Evolutionary conservation across 2,797 vertebrate genomes (phyloP), one percentile per base, ranked within the genome.

Genomic region (Liparis tanakae): DNA sequence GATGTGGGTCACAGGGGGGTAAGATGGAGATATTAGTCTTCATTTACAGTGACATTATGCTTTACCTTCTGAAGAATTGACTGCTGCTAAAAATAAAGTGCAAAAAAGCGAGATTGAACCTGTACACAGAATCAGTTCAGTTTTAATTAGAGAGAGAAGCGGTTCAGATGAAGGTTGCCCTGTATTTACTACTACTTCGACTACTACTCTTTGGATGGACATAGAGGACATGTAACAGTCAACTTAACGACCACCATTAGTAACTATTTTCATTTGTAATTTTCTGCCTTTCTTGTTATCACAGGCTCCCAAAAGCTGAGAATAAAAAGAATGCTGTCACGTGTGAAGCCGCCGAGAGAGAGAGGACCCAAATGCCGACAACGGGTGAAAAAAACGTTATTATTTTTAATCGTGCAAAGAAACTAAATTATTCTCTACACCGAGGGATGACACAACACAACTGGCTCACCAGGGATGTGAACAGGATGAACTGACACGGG

Each of bases 101-200:
- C 43, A 59, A 76, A 51, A 68, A 61, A n/a, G 20, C 53, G 70
- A 69, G n/a, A 41, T 64, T 64, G 58, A 70, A 71, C 53, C 1
- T 36, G 18, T 6, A 68, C 12, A 57, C n/a, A 14, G 34, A 72
- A 75, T 78, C 62, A 78, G 51, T 51, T 51, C 41, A 68, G 58
- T 74, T 77, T 86, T 82, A 81, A 87, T 87, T 82, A 80, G 68
- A 59, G 36, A n/a, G 54, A 33, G 36, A 76, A 67, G 18, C 34
- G 44, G 57, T 74, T 81, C 61, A 62, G 67, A 77, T 66, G 74
- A 84, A 80, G 72, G 80, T 82, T 70, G 84, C 76, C 50, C 62
- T 12, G 70, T 74, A 60, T 83, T 72, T 48, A n/a, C 43, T 63
- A 1, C 39, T 36, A 4, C 54, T 44, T n/a, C n/a, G n/a, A n/a